These are phyloP conservation scores for Otolemur crassicaudatus DNA, from an alignment of 2,797 vertebrate genomes.

Conservation along the genomic window DNA sequence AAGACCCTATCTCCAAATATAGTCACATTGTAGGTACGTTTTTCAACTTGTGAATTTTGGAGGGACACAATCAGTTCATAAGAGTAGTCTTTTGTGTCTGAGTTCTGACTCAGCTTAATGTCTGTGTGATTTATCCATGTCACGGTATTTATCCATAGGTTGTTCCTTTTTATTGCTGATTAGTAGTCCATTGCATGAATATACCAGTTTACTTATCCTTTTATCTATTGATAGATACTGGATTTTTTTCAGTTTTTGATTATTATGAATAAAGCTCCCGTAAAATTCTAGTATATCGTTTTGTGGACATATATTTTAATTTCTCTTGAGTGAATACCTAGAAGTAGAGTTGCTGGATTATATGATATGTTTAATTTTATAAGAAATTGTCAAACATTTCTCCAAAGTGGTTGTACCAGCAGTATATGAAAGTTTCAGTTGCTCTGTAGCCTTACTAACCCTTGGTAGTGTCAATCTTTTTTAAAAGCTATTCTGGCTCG, in stretches of 20 bases:
- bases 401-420: not conserved
- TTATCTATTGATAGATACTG: not conserved
- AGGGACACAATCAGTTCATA: not conserved
- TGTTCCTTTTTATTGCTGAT: constrained; percentile 3
- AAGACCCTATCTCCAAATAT: not conserved
- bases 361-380: constrained; percentile 14
- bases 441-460: not conserved
- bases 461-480: not conserved
- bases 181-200: not conserved
- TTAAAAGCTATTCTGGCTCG: not conserved
- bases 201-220: constrained; percentile 1
- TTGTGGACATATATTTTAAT: constrained; percentile 17
- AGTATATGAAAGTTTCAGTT: not conserved
- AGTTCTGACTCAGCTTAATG: not conserved
- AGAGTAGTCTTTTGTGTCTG: not conserved
- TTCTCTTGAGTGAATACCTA: constrained; percentile 27
- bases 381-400: constrained; percentile 9
- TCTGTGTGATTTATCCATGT: not conserved
- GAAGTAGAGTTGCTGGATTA: not conserved
- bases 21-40: not conserved
- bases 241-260: constrained; percentile 34
- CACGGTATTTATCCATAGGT: not conserved
- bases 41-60: not conserved
- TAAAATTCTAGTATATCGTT: constrained; percentile 29
- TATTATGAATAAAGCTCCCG: constrained; percentile 14